These are phyloP conservation scores for Rhopalosiphum nymphaeae DNA, from an alignment of 2,888 invertebrate genomes.

Conservation along the genomic window DNA sequence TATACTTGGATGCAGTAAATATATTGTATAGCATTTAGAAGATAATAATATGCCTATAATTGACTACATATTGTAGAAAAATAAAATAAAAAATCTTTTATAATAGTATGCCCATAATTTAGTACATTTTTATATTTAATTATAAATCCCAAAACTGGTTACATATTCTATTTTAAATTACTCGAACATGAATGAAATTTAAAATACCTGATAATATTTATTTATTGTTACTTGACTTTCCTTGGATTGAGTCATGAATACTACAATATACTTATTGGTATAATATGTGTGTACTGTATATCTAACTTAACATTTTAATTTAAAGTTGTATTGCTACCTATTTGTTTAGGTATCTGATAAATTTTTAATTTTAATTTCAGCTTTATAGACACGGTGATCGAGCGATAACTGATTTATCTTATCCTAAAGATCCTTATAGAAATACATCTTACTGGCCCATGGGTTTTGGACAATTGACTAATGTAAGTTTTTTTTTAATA, in stretches of 20 bases:
- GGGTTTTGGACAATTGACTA: constrained; percentile 88
- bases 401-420: constrained; percentile 80
- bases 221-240: background rate
- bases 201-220: background rate
- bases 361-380: constrained; percentile 70
- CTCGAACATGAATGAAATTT: background rate
- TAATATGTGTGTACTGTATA: background rate
- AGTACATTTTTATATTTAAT: background rate
- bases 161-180: background rate
- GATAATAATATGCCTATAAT: background rate
- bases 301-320: background rate
- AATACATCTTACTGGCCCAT: constrained; percentile 84
- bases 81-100: background rate
- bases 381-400: constrained; percentile 91
- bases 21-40: background rate
- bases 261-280: background rate
- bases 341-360: background rate
- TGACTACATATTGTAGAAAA: background rate
- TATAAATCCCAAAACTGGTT: background rate
- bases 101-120: background rate
- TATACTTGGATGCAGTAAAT: background rate
- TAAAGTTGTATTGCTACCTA: background rate
- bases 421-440: constrained; percentile 85
- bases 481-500: constrained; percentile 73
- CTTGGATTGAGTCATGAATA: background rate